Evolutionary conservation across 2,113 vertebrate genomes (phyloP).

Genomic region (Halcyon malimbica): DNA sequence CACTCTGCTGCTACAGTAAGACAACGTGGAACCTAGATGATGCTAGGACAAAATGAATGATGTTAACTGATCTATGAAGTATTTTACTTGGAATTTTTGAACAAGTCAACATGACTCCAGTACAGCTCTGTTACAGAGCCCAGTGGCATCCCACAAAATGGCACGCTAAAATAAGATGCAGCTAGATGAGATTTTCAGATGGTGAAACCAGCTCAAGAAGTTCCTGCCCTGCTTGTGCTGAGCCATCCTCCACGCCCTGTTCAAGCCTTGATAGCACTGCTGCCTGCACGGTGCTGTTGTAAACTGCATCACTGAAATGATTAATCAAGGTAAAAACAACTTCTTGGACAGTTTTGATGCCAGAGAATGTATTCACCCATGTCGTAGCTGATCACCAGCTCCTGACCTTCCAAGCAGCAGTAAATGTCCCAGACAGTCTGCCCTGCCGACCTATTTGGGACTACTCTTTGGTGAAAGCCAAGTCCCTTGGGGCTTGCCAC

Average conservation of each 20-base stretch:
- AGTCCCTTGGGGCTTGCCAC: background rate
- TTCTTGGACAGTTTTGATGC: background rate
- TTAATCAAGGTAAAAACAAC: background rate
- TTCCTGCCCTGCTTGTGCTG: background rate
- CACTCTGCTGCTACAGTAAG: background rate
- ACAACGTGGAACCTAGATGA: background rate
- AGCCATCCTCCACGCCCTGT: background rate
- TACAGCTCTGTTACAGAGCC: background rate
- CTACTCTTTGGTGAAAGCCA: background rate
- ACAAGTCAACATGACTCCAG: background rate
- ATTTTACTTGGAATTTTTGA: background rate
- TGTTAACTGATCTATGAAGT: background rate
- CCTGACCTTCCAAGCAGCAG: background rate
- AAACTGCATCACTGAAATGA: background rate
- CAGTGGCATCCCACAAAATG: background rate
- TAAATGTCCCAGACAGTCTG: background rate
- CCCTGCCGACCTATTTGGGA: background rate
- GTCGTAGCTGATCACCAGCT: background rate
- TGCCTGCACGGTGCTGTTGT: accelerated
- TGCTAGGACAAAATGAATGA: background rate
- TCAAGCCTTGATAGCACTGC: background rate
- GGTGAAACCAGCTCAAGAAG: background rate
- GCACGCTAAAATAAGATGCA: background rate
- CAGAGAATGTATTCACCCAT: background rate
- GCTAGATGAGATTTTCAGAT: background rate